Conservation (phyloP, 1,140 invertebrate species). For the Chironomus striatipennis region DNA sequence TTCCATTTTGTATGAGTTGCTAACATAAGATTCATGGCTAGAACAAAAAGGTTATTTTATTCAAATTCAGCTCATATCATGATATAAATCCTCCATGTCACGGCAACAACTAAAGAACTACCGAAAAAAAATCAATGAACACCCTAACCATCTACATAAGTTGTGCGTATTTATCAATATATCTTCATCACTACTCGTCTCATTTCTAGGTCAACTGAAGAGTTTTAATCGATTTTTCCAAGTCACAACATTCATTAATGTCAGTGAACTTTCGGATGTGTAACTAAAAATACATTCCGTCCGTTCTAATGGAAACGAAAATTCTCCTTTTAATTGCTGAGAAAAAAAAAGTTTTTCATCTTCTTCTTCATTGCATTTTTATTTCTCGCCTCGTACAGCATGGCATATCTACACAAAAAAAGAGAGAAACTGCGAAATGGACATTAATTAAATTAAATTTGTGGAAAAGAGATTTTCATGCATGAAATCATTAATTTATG, state of each 20-base stretch:
- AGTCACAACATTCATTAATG: constrained; percentile 23
- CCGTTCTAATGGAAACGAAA: background rate
- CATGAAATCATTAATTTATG: too few species aligned
- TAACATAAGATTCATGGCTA: too few species aligned
- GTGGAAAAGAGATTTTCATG: too few species aligned
- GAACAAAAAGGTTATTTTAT: too few species aligned
- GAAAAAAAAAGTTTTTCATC: constrained; percentile 10
- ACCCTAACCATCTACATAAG: background rate
- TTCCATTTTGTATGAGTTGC: too few species aligned
- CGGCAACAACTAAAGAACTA: too few species aligned
- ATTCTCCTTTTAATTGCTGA: constrained; percentile 21
- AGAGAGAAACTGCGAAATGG: background rate
- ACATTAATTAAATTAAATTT: too few species aligned
- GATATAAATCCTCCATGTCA: too few species aligned
- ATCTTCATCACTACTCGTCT: constrained; percentile 16
- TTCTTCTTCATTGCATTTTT: background rate
- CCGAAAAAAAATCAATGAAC: background rate
- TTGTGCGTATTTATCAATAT: constrained; percentile 16
- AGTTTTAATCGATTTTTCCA: constrained; percentile 21
- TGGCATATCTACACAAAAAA: background rate
- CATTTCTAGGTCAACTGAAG: constrained; percentile 16
- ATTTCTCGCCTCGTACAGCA: background rate
- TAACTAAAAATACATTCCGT: background rate
- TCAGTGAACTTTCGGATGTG: constrained; percentile 19
- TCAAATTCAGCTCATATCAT: too few species aligned